Conservation (phyloP, 2,113 vertebrate genomes). For the Tympanuchus pallidicinctus region DNA sequence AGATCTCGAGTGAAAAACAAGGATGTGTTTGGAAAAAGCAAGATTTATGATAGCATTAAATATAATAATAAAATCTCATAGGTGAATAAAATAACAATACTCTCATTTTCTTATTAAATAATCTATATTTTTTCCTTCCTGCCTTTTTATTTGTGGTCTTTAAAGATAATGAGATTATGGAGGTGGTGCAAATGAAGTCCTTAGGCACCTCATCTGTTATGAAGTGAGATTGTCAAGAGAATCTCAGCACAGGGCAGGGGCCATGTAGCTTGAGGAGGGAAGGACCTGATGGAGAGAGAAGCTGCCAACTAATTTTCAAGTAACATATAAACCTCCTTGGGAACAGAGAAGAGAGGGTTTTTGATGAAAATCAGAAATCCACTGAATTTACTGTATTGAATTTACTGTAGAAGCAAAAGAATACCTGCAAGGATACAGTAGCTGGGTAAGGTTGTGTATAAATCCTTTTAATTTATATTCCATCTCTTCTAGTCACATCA, state of each 20-base stretch:
- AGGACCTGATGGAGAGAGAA: background rate
- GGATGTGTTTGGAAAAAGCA: background rate
- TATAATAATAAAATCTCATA: background rate
- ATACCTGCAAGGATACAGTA: background rate
- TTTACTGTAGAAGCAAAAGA: background rate
- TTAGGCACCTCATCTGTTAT: background rate
- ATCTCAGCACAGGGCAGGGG: background rate
- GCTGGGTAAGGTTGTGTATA: background rate
- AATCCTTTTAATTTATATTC: background rate
- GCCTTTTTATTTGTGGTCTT: background rate
- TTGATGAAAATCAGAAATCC: background rate
- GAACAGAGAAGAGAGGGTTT: background rate
- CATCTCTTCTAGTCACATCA: background rate
- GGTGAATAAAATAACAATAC: background rate
- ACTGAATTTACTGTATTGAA: background rate
- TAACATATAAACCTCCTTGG: background rate
- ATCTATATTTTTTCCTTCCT: background rate
- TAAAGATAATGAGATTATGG: rapidly evolving
- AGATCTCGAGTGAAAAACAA: background rate
- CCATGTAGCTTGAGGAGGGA: background rate
- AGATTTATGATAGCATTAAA: background rate
- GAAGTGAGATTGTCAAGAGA: background rate
- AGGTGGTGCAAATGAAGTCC: background rate
- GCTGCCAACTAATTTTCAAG: background rate
- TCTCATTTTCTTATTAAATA: background rate